Conservation (phyloP, 1,140 invertebrate species). For the Gryon sp. region DNA sequence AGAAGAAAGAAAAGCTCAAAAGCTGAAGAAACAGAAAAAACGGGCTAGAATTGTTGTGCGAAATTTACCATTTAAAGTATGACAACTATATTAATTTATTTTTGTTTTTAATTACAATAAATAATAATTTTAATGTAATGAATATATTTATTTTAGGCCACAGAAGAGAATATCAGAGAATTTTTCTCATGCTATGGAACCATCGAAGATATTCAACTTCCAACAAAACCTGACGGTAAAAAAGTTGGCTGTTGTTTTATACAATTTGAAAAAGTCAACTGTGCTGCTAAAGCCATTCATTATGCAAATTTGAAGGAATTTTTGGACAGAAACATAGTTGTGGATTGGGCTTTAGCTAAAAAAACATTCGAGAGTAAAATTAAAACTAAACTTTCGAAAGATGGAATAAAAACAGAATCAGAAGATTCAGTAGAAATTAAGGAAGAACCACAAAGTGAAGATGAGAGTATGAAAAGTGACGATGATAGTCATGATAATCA, state of each 20-base stretch:
- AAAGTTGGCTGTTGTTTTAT: constrained; percentile 85
- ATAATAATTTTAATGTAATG: neutral
- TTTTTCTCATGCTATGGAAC: constrained; percentile 83
- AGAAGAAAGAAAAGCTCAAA: constrained; percentile 66
- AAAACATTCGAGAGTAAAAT: constrained; percentile 79
- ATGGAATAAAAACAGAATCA: constrained; percentile 56
- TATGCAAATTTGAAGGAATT: constrained; percentile 73
- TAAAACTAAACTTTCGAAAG: constrained; percentile 22
- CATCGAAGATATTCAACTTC: constrained; percentile 83
- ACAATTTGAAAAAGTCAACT: constrained; percentile 82
- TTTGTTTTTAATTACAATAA: neutral
- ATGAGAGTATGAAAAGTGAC: constrained; percentile 31
- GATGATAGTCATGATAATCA: constrained; percentile 68
- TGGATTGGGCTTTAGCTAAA: constrained; percentile 95
- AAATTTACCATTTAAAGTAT: constrained; percentile 88
- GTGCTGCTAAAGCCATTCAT: constrained; percentile 83
- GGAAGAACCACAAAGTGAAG: constrained; percentile 28
- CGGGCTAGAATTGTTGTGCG: constrained; percentile 85
- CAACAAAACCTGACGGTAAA: constrained; percentile 84
- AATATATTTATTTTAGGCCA: constrained; percentile 76
- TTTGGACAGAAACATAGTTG: constrained; percentile 86
- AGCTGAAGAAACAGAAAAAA: constrained; percentile 69
- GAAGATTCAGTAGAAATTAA: constrained; percentile 62
- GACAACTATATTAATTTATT: neutral
- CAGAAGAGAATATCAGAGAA: constrained; percentile 81